A percentile compares a stretch with the other conserved stretches of the same genome.
Conservation (phyloP, 2,888 invertebrate species). For the Mantis religiosa region DNA sequence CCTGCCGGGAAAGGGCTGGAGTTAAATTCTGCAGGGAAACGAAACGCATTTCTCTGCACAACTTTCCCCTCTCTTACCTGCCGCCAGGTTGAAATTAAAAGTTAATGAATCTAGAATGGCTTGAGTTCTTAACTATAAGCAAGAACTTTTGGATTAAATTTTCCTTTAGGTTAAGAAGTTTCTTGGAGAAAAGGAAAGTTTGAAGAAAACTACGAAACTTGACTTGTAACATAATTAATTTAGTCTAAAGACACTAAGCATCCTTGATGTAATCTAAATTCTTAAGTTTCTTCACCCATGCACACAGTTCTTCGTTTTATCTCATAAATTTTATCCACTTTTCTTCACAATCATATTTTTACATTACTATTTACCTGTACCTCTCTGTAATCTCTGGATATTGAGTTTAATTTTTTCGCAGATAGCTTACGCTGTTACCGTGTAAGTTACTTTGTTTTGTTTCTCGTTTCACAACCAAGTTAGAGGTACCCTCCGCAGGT, state of each 20-base stretch:
- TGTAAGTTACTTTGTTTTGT: no score
- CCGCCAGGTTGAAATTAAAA: background rate
- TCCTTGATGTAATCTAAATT: background rate
- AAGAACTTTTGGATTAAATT: background rate
- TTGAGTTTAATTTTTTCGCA: no score
- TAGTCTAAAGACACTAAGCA: no score
- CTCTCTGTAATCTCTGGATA: no score
- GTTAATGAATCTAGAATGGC: background rate
- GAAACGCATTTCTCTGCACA: background rate
- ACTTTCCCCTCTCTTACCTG: background rate
- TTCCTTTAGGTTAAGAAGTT: background rate
- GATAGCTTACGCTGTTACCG: no score
- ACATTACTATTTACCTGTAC: no score
- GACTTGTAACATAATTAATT: no score
- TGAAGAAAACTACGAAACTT: no score
- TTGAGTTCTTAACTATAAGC: background rate
- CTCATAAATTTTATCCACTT: background rate
- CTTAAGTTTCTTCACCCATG: background rate
- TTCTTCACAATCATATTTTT: no score
- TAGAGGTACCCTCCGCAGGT: no score
- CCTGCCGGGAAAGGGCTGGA: background rate
- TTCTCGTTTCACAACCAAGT: no score
- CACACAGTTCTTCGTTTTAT: background rate
- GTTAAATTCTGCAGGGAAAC: background rate
- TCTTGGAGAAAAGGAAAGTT: no score